Percentiles rank a stretch among this genome's conserved stretches.
Evolutionary conservation across 2,113 vertebrate genomes (phyloP).

Genomic region (Procavia capensis): DNA sequence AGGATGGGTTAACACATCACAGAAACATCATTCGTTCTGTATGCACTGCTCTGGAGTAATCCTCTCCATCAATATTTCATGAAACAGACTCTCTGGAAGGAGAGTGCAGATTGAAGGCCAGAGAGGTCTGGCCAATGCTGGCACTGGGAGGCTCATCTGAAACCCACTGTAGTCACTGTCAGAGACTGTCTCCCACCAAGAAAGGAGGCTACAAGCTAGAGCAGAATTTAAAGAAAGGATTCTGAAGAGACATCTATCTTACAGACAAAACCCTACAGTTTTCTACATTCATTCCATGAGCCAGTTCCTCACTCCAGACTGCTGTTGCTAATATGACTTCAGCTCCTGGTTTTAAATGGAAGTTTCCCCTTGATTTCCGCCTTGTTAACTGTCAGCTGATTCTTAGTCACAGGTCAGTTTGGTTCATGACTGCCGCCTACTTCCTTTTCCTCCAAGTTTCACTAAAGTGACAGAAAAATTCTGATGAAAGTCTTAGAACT

Average conservation of each 20-base stretch:
- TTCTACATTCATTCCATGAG: not conserved
- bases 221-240: not conserved
- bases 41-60: slow-evolving; percentile 60
- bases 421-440: not conserved
- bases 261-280: not conserved
- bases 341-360: slow-evolving; percentile 73
- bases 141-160: slow-evolving; percentile 11
- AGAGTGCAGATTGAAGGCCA: slow-evolving; percentile 49
- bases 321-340: not conserved
- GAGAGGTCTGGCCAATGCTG: not conserved
- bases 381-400: slow-evolving; percentile 74
- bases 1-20: slow-evolving; percentile 80
- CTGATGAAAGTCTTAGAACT: not conserved
- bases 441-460: not conserved
- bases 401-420: slow-evolving; percentile 68
- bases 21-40: slow-evolving; percentile 73
- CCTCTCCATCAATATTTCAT: slow-evolving; percentile 81
- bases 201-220: not conserved
- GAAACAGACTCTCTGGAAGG: slow-evolving; percentile 23
- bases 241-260: not conserved
- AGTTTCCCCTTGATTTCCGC: slow-evolving; percentile 70
- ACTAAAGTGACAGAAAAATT: not conserved
- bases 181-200: not conserved
- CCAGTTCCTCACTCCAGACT: not conserved
- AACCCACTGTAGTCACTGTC: not conserved